These are phyloP conservation scores for Mellilla xanthometata DNA, from an alignment of 2,888 invertebrate species.

Conservation along the genomic window DNA sequence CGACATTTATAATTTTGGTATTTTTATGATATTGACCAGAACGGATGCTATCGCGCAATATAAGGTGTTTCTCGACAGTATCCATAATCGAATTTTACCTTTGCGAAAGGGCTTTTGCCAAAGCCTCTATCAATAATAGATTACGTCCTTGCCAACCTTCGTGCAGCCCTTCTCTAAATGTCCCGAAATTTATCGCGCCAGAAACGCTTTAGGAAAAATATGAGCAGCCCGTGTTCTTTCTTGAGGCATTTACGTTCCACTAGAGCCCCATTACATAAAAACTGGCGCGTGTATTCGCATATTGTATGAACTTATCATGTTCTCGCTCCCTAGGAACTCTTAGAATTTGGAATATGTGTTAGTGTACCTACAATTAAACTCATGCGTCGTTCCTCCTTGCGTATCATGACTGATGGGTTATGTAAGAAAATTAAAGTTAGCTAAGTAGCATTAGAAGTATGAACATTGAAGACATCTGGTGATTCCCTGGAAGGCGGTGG, in stretches of 20 bases:
- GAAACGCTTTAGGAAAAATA: slow-evolving; percentile 45
- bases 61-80: slow-evolving; percentile 37
- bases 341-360: too few relatives aligned
- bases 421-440: background rate
- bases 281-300: slow-evolving; percentile 30
- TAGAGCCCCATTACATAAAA: slow-evolving; percentile 33
- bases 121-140: slow-evolving; percentile 60
- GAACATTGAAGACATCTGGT: slow-evolving; percentile 51
- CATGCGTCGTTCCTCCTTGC: too few relatives aligned
- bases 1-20: background rate
- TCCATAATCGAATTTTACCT: slow-evolving; percentile 43
- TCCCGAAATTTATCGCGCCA: slow-evolving; percentile 47
- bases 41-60: slow-evolving; percentile 19
- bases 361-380: too few relatives aligned
- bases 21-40: slow-evolving; percentile 10
- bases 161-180: slow-evolving; percentile 48
- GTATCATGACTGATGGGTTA: slow-evolving; percentile 3
- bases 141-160: slow-evolving; percentile 51
- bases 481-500: slow-evolving; percentile 43
- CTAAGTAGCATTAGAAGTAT: slow-evolving; percentile 26
- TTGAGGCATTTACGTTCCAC: slow-evolving; percentile 32
- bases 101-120: slow-evolving; percentile 38
- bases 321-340: slow-evolving; percentile 8
- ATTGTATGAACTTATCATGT: slow-evolving; percentile 34
- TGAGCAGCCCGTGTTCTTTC: slow-evolving; percentile 33